Evolutionary conservation across 2,113 vertebrate genomes (phyloP).

Genomic region (Melierax canorus): DNA sequence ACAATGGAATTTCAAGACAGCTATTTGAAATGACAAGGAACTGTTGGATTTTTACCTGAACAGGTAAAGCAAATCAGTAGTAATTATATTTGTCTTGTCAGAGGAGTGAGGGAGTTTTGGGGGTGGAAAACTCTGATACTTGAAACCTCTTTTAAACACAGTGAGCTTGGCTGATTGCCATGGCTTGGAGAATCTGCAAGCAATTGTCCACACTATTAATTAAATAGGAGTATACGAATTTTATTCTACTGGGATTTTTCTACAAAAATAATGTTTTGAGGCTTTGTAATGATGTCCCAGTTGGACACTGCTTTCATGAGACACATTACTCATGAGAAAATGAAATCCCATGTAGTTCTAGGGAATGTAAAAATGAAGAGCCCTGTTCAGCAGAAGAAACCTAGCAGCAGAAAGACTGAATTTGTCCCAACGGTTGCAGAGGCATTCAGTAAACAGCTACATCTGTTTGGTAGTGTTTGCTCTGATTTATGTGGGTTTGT

Average conservation of each 20-base stretch:
- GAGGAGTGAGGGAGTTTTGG: not conserved
- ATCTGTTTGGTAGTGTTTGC: not conserved
- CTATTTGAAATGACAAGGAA: not conserved
- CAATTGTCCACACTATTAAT: slow-evolving; percentile 31
- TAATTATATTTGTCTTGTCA: not conserved
- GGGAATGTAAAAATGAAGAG: not conserved
- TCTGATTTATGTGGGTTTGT: not conserved
- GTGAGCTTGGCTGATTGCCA: not conserved
- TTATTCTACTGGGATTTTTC: slow-evolving; percentile 5
- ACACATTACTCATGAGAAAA: slow-evolving; percentile 18
- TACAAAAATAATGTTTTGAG: not conserved
- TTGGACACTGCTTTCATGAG: not conserved
- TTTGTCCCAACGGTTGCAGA: not conserved
- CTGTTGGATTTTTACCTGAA: not conserved
- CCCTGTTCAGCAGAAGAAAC: not conserved
- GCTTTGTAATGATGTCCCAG: slow-evolving; percentile 23
- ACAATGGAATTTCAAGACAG: not conserved
- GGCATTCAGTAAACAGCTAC: not conserved
- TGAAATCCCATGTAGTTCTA: not conserved
- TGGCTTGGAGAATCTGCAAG: not conserved
- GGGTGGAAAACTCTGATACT: not conserved
- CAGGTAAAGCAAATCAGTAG: not conserved
- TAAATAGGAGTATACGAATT: not conserved
- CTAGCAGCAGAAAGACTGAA: not conserved
- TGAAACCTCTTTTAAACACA: not conserved